A percentile compares a stretch with the other conserved stretches of the same genome.
These are phyloP conservation scores for Steatocranus sp. DNA, from an alignment of 2,797 vertebrate genomes.

Conservation along the genomic window DNA sequence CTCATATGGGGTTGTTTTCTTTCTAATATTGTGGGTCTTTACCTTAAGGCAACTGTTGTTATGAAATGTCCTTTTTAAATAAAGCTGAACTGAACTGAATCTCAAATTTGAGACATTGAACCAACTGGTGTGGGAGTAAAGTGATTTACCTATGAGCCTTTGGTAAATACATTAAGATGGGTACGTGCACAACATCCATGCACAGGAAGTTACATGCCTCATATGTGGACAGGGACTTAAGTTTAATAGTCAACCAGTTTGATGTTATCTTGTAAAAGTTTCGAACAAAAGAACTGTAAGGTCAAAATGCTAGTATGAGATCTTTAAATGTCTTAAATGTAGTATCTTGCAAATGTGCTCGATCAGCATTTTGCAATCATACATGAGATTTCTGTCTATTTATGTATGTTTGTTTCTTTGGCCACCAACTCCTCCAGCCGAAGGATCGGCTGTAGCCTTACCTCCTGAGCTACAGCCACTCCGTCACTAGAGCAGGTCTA, in stretches of 20 bases:
- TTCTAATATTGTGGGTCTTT: not conserved
- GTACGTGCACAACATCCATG: accelerated
- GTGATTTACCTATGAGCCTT: not conserved
- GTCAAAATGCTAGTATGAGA: not conserved
- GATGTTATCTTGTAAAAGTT: not conserved
- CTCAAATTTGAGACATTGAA: not conserved
- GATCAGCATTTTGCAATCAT: not conserved
- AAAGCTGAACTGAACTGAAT: not conserved
- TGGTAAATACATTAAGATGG: not conserved
- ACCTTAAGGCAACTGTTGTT: not conserved
- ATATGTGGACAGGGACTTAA: not conserved
- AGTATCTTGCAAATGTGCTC: not conserved
- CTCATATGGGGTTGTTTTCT: not conserved
- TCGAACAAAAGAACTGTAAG: not conserved
- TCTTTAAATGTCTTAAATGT: not conserved
- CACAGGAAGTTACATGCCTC: not conserved
- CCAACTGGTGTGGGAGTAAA: not conserved
- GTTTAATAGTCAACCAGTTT: not conserved
- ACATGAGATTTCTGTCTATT: not conserved
- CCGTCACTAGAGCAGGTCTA: not conserved
- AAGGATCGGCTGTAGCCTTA: accelerated
- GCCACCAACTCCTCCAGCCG: not conserved
- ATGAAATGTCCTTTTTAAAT: not conserved
- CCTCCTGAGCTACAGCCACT: not conserved
- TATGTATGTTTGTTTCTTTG: not conserved